Conservation (phyloP, 2,113 vertebrate species). For the Catharus fuscescens region DNA sequence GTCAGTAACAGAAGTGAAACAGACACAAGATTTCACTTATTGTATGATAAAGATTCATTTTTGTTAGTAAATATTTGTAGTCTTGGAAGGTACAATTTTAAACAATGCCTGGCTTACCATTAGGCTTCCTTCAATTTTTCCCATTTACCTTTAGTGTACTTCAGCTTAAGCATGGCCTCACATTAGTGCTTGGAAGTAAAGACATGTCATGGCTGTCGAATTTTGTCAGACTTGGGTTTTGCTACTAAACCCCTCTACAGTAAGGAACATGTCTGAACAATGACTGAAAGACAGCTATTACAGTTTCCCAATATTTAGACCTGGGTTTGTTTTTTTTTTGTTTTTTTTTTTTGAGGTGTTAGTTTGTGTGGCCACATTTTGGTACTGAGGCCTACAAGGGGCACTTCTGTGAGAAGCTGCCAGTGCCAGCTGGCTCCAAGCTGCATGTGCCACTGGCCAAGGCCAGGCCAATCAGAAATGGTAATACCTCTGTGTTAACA, state of each 20-base stretch:
- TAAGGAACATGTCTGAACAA: fast-evolving
- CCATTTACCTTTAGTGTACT: background rate
- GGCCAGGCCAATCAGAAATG: background rate
- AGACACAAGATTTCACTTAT: background rate
- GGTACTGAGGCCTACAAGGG: background rate
- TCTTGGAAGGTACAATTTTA: background rate
- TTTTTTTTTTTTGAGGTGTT: background rate
- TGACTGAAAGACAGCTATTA: background rate
- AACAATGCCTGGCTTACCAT: background rate
- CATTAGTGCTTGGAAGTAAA: background rate
- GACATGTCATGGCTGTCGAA: background rate
- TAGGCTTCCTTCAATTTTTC: background rate
- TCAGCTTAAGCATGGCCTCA: background rate
- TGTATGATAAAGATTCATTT: background rate
- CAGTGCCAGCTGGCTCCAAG: background rate
- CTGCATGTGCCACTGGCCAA: background rate
- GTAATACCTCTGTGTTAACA: background rate
- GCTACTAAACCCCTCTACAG: background rate
- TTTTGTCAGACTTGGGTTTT: background rate
- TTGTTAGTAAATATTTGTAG: background rate
- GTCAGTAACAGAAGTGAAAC: background rate
- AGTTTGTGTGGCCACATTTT: background rate
- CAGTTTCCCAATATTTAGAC: background rate
- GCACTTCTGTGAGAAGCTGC: background rate
- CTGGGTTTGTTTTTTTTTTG: background rate